Evolutionary conservation across 2,113 vertebrate species (phyloP).

Genomic region (Chaetodon auriga): DNA sequence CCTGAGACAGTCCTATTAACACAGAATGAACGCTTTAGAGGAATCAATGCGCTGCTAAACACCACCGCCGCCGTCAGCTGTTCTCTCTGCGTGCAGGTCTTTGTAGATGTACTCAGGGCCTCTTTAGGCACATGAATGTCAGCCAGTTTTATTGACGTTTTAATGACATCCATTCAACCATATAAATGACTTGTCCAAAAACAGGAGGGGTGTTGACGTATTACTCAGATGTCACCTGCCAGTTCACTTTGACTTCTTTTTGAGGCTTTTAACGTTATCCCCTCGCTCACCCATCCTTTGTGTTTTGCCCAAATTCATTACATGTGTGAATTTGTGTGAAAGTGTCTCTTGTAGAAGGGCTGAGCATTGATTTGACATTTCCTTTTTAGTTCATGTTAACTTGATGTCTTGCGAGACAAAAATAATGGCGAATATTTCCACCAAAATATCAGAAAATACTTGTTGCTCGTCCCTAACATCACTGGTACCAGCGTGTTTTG

Average conservation of each 20-base stretch:
- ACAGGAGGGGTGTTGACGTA: background rate
- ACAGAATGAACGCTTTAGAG: conserved; percentile 59
- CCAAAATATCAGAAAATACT: background rate
- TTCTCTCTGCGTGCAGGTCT: conserved; percentile 21
- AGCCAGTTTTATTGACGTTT: conserved; percentile 50
- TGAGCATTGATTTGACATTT: background rate
- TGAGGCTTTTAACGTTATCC: background rate
- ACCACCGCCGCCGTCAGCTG: conserved; percentile 27
- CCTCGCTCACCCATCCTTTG: background rate
- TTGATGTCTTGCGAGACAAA: background rate
- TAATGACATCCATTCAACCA: conserved; percentile 46
- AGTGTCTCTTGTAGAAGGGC: background rate
- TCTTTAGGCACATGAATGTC: conserved; percentile 29
- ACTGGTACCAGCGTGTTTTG: background rate
- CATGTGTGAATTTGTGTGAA: background rate
- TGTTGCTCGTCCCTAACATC: background rate
- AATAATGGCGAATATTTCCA: background rate
- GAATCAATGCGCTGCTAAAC: conserved; percentile 67
- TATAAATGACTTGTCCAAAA: conserved; percentile 29
- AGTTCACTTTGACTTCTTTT: background rate
- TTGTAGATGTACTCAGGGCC: conserved; percentile 17
- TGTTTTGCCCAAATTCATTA: background rate
- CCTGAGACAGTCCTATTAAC: conserved; percentile 66
- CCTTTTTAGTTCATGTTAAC: background rate
- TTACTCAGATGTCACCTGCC: conserved; percentile 5